Percentiles rank a stretch among this genome's conserved stretches.
Conservation (phyloP, 2,113 vertebrate species). For the Silurus glanis region DNA sequence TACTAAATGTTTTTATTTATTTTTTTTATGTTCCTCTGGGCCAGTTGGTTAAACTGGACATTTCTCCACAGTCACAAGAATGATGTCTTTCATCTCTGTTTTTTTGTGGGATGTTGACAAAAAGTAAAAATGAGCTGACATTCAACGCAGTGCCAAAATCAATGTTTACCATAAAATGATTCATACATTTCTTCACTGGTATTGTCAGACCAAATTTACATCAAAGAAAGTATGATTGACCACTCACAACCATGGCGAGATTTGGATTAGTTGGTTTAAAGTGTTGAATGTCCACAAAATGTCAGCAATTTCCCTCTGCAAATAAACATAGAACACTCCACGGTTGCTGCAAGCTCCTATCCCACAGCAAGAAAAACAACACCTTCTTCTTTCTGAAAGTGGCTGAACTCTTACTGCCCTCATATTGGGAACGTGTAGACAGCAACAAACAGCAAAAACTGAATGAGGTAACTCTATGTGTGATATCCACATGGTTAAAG, state of each 20-base stretch:
- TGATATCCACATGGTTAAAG: background rate
- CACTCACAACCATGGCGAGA: constrained; percentile 14
- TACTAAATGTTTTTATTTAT: background rate
- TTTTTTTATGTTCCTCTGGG: constrained; percentile 1
- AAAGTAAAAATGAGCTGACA: constrained; percentile 32
- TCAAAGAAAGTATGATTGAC: constrained; percentile 36
- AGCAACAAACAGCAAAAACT: background rate
- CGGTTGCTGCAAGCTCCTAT: constrained; percentile 13
- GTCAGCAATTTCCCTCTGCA: constrained; percentile 45
- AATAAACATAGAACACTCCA: constrained; percentile 47
- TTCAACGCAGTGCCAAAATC: constrained; percentile 22
- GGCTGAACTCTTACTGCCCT: constrained; percentile 46
- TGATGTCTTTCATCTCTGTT: constrained; percentile 19
- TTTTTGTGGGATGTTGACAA: constrained; percentile 36
- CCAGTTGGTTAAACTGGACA: constrained; percentile 17
- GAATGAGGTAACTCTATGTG: constrained; percentile 2
- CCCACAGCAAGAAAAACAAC: constrained; percentile 34
- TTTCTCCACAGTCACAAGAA: constrained; percentile 22
- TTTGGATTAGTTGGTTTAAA: constrained; percentile 47
- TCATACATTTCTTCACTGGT: constrained; percentile 48
- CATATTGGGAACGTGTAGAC: background rate
- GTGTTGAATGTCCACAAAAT: constrained; percentile 41
- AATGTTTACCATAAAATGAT: constrained; percentile 50
- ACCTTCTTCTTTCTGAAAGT: constrained; percentile 30
- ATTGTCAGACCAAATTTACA: constrained; percentile 40